A percentile compares a stretch with the other conserved stretches of the same genome.
phyloP scores from a whole-genome alignment of 2,797 vertebrate species.

The Pseudomugil gertrudae region DNA sequence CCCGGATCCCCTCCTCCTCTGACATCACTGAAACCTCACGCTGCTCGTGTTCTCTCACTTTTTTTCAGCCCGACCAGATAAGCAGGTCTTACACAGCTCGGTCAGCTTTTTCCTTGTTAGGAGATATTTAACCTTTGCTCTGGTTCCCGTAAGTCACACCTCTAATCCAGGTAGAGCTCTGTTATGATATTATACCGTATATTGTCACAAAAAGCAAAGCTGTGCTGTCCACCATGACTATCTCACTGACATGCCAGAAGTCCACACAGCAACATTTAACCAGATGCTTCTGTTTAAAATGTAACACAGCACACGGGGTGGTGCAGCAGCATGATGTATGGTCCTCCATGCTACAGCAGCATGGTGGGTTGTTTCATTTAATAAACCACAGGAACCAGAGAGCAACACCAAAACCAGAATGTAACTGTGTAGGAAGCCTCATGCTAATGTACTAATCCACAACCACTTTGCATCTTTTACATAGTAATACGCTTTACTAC shows the following conservation, averaged over 20 bases:
- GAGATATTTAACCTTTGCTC: conserved; percentile 44
- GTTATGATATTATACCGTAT: conserved; percentile 39
- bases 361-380: conserved; percentile 19
- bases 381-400: conserved; percentile 40
- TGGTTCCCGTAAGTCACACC: conserved; percentile 23
- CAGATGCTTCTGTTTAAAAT: not conserved
- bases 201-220: conserved; percentile 34
- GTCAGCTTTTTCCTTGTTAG: conserved; percentile 11
- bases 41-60: not conserved
- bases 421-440: conserved; percentile 17
- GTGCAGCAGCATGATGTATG: too few relatives aligned
- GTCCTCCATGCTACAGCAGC: not conserved
- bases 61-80: conserved; percentile 63
- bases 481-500: conserved; percentile 29
- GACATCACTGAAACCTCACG: conserved; percentile 83
- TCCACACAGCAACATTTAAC: not conserved
- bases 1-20: conserved; percentile 74
- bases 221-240: conserved; percentile 12
- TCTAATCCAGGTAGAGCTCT: conserved; percentile 24
- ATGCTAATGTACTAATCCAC: too few relatives aligned
- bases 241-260: too few relatives aligned
- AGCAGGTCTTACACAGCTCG: conserved; percentile 57
- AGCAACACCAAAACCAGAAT: conserved; percentile 30
- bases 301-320: not conserved
- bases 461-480: conserved; percentile 46